Conservation (phyloP, 35 echinoderm and acorn worm species). For the Heliocidaris erythrogramma region DNA sequence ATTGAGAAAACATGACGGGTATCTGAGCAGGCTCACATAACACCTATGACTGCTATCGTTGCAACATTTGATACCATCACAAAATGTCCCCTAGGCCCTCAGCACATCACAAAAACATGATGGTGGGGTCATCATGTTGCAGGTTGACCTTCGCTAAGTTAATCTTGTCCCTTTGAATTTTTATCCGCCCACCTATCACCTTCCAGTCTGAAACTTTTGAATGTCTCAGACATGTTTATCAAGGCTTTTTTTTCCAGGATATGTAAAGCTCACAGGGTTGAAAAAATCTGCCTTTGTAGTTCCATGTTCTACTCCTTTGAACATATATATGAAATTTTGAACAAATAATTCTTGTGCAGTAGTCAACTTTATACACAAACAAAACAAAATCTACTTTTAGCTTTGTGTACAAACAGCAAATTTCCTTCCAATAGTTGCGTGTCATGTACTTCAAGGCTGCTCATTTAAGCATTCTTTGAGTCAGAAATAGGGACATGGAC, state of each 20-base stretch:
- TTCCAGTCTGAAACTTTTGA: background rate
- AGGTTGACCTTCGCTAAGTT: slow-evolving; percentile 14
- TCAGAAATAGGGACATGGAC: no score
- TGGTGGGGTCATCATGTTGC: slow-evolving; percentile 6
- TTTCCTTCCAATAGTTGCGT: no score
- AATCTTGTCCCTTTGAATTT: background rate
- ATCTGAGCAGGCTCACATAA: background rate
- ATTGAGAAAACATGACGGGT: background rate
- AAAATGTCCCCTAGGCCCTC: slow-evolving; percentile 1
- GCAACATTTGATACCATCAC: slow-evolving; percentile 22
- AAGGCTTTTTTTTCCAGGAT: background rate
- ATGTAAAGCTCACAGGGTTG: background rate
- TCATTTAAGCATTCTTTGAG: no score
- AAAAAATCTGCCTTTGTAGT: background rate
- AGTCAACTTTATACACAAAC: background rate
- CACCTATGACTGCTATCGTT: background rate
- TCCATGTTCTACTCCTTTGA: background rate
- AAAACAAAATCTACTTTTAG: no score
- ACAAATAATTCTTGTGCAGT: background rate
- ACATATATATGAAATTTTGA: background rate
- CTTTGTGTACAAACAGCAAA: no score
- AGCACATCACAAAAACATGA: background rate
- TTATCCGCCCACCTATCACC: slow-evolving; percentile 32
- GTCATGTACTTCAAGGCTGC: no score
- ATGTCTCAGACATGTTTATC: background rate